Evolutionary conservation across 2,888 invertebrate genomes (phyloP), one percentile per base, ranked within the genome.

Genomic region (Aphidius colemani): DNA sequence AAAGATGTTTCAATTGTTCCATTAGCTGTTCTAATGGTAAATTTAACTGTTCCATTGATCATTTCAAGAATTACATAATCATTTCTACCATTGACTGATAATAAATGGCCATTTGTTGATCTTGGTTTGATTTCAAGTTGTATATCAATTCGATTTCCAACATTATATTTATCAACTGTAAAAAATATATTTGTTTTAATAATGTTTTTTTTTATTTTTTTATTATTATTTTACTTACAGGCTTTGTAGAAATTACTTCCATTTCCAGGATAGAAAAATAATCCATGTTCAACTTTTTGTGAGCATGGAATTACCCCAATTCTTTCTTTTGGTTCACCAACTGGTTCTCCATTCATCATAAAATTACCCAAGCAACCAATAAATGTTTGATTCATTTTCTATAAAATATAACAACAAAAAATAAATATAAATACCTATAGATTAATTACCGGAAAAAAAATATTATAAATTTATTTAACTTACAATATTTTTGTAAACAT

Each of bases 51-150:
- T 67, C 97, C 96, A 72, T 96, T 89, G 3, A 93, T 85, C 85
- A 98, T 85, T 81, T 98, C 96, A 59, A 98, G 84, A 0, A 96
- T 86, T 70, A 98, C 84, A 81, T 89, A 96, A 75, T 97, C 95
- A 63, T 86, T 88, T 70, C 85, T 88, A 11, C 94, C 94, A 77
- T 95, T 93, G 3, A 95, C 94, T 5, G 95, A 90, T 69, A 96
- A 85, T 53, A 99, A 82, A 18, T 98, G 85, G 4, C 98, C 98
- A 1, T 92, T 90, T 6, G 89, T 86, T 70, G 90, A 89, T 13
- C 97, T 87, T 0, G 97, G 95, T 67, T 92, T 92, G 64, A 98
- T 91, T 69, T 95, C 92, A 86, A 98, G 87, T 46, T 88, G 88
- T 49, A 97, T 90, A 0, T 90, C 89, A 66, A 95, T 87, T 71